Percentiles rank a stretch among this genome's conserved stretches.
Conservation (phyloP, 2,797 vertebrate genomes). For the Otolemur crassicaudatus region DNA sequence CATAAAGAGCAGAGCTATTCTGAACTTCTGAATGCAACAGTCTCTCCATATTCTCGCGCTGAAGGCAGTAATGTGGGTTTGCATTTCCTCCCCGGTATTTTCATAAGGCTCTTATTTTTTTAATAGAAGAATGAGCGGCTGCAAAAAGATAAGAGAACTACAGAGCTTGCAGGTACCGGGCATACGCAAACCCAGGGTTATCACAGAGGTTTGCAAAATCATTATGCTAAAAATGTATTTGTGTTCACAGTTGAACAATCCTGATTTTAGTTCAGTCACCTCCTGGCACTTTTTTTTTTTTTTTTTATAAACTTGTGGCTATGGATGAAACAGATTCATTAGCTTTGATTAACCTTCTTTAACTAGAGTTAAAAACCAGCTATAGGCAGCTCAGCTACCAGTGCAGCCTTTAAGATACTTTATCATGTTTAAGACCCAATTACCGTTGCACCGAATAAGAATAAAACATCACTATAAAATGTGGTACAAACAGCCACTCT, state of each 20-base stretch:
- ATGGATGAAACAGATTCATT: conserved; percentile 90
- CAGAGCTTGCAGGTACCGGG: conserved; percentile 40
- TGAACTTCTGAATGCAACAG: conserved; percentile 74
- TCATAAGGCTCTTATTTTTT: conserved; percentile 59
- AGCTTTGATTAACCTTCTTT: conserved; percentile 91
- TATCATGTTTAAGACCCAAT: conserved; percentile 92
- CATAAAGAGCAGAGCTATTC: conserved; percentile 73
- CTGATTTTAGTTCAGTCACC: conserved; percentile 82
- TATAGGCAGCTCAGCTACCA: conserved; percentile 85
- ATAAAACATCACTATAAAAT: conserved; percentile 90
- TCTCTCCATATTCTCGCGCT: conserved; percentile 33
- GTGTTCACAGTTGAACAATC: conserved; percentile 75
- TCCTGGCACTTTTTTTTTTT: conserved; percentile 81
- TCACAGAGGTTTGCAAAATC: conserved; percentile 74
- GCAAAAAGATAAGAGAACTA: conserved; percentile 63
- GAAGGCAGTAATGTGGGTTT: conserved; percentile 34
- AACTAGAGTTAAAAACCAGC: conserved; percentile 89
- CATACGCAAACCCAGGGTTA: background rate
- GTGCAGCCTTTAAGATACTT: conserved; percentile 87
- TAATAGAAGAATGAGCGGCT: background rate
- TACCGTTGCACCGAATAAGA: conserved; percentile 89
- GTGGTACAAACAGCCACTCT: conserved; percentile 84
- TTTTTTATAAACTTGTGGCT: conserved; percentile 83
- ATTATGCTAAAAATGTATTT: conserved; percentile 76
- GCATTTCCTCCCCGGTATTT: conserved; percentile 42